Evolutionary conservation across 1,140 invertebrate genomes (phyloP).

Genomic region (Achatina immaculata): DNA sequence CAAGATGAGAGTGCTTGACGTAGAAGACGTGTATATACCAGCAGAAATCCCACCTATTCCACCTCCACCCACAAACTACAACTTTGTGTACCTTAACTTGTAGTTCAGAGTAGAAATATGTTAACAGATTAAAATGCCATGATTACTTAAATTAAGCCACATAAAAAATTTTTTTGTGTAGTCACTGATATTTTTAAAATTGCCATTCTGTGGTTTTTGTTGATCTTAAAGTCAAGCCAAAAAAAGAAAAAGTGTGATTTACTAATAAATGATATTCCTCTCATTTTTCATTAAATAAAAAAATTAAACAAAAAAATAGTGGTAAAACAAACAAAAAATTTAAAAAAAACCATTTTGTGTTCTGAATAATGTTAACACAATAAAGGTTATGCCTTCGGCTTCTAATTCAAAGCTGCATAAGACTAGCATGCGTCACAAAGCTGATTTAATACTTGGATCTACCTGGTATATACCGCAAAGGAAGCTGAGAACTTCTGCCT

Average conservation of each 20-base stretch:
- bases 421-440: too few relatives aligned
- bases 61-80: constrained; percentile 87
- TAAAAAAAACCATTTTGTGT: too few relatives aligned
- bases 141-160: not conserved
- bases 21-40: constrained; percentile 94
- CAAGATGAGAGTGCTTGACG: constrained; percentile 91
- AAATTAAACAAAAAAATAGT: not conserved
- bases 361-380: too few relatives aligned
- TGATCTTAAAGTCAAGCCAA: too few relatives aligned
- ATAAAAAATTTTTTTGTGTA: not conserved
- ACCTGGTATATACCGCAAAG: too few relatives aligned
- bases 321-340: not conserved
- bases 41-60: constrained; percentile 92
- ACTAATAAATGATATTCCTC: not conserved
- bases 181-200: not conserved
- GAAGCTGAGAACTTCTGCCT: too few relatives aligned
- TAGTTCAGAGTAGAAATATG: not conserved
- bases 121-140: not conserved
- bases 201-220: too few relatives aligned
- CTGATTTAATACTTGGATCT: too few relatives aligned
- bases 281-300: not conserved
- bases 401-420: too few relatives aligned
- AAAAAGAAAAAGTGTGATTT: not conserved
- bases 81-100: constrained; percentile 75
- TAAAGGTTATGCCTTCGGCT: too few relatives aligned